Percentiles rank a stretch among this genome's conserved stretches.
phyloP scores from a whole-genome alignment of 1,140 invertebrate genomes.

The Oryctes rhinoceros region DNA sequence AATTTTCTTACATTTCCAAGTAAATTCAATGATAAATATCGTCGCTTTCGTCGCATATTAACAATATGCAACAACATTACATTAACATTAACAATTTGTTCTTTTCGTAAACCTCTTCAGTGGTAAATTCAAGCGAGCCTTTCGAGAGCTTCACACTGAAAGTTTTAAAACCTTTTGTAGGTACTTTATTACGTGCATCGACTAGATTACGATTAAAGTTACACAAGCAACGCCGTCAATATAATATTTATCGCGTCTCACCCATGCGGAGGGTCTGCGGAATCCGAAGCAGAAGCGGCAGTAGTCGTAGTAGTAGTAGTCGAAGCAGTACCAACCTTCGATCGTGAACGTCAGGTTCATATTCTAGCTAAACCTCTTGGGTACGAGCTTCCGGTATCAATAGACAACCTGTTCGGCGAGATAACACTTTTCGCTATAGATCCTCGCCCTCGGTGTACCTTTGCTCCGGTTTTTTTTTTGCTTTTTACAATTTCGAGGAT shows the following conservation, averaged over 20 bases:
- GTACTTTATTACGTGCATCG: no score
- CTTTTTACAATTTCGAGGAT: neutral
- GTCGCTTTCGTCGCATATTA: no score
- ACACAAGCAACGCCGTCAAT: neutral
- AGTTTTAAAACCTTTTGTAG: no score
- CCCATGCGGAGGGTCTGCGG: neutral
- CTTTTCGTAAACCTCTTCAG: no score
- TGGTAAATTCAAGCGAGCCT: no score
- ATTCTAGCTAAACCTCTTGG: conserved; percentile 10
- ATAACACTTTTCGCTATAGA: conserved; percentile 15
- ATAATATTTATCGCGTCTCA: conserved; percentile 5
- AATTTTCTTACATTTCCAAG: no score
- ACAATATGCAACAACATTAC: no score
- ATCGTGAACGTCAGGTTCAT: neutral
- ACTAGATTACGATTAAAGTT: conserved; percentile 5
- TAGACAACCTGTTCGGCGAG: conserved; percentile 17
- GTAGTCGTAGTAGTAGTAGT: no score
- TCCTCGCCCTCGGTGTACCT: neutral
- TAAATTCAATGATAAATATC: no score
- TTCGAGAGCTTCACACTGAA: no score
- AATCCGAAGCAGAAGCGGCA: neutral
- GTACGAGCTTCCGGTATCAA: neutral
- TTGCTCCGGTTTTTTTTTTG: neutral
- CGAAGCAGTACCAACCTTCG: neutral
- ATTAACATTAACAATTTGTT: no score